Percentiles rank a stretch among this genome's conserved stretches.
These are phyloP conservation scores for Drymonia ruficornis DNA, from an alignment of 2,888 invertebrate species.

Conservation along the genomic window DNA sequence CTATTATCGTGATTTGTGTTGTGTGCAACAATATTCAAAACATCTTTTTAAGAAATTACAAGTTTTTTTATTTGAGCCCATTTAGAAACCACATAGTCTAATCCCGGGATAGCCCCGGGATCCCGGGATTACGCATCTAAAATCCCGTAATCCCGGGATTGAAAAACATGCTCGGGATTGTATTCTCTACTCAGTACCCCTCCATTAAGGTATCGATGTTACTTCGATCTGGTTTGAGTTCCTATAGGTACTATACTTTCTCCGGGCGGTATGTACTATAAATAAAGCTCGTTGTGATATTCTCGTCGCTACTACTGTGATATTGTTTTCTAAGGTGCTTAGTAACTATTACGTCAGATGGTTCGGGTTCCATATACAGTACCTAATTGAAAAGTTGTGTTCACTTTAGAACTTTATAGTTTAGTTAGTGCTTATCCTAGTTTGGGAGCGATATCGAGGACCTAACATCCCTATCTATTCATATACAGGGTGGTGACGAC, in stretches of 20 bases:
- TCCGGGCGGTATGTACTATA: conserved; percentile 53
- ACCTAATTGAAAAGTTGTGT: not conserved
- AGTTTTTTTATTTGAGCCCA: too few relatives aligned
- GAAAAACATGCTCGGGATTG: too few relatives aligned
- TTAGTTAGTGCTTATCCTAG: not conserved
- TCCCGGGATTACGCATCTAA: too few relatives aligned
- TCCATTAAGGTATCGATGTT: conserved; percentile 51
- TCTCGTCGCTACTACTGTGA: conserved; percentile 35
- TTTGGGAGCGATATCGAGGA: too few relatives aligned
- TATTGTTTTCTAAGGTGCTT: conserved; percentile 33
- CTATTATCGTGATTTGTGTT: too few relatives aligned
- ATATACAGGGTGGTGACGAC: too few relatives aligned
- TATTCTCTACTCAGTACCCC: conserved; percentile 21
- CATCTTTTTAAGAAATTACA: too few relatives aligned
- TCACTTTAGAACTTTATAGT: not conserved
- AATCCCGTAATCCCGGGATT: too few relatives aligned
- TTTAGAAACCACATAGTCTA: too few relatives aligned
- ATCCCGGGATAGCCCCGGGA: too few relatives aligned
- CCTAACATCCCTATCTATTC: too few relatives aligned
- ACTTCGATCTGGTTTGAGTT: conserved; percentile 39
- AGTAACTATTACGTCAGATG: conserved; percentile 22
- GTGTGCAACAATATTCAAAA: too few relatives aligned
- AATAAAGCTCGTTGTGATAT: conserved; percentile 50
- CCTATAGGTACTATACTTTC: conserved; percentile 58
- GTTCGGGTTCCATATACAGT: conserved; percentile 19